These are phyloP conservation scores for Sylvia borin DNA, from an alignment of 2,797 vertebrate genomes.

Conservation along the genomic window DNA sequence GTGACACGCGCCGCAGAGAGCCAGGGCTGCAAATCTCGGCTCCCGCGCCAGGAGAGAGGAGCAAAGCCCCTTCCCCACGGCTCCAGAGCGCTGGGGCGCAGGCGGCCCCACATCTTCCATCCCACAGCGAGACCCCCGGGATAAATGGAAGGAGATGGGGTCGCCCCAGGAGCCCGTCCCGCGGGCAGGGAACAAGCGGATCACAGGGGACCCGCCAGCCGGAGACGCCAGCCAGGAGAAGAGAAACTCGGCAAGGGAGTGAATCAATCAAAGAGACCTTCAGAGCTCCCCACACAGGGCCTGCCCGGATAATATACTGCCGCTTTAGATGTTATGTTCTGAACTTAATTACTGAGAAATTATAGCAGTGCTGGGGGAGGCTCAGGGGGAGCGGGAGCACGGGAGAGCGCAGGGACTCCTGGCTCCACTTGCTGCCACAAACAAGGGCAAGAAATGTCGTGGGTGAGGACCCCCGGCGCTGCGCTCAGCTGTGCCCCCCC, in stretches of 20 bases:
- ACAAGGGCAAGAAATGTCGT: conserved; percentile 59
- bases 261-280: conserved; percentile 76
- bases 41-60: background rate
- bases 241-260: conserved; percentile 68
- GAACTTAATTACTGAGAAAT: conserved; percentile 77
- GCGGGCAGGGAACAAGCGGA: conserved; percentile 2
- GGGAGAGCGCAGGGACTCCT: conserved; percentile 36
- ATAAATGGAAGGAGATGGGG: background rate
- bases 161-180: background rate
- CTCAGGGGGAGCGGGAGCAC: conserved; percentile 53
- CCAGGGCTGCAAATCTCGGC: background rate
- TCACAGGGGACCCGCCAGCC: background rate
- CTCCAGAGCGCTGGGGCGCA: background rate
- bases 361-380: conserved; percentile 68
- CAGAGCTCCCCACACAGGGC: conserved; percentile 70
- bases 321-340: conserved; percentile 74
- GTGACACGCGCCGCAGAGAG: background rate
- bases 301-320: conserved; percentile 74
- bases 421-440: conserved; percentile 40
- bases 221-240: conserved; percentile 42
- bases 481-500: background rate
- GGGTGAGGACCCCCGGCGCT: background rate
- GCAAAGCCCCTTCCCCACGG: background rate
- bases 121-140: background rate
- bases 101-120: background rate